Base-by-base conservation (phyloP, 37 sponge, comb jelly and placozoan species). In the Beroe forskalii region DNA sequence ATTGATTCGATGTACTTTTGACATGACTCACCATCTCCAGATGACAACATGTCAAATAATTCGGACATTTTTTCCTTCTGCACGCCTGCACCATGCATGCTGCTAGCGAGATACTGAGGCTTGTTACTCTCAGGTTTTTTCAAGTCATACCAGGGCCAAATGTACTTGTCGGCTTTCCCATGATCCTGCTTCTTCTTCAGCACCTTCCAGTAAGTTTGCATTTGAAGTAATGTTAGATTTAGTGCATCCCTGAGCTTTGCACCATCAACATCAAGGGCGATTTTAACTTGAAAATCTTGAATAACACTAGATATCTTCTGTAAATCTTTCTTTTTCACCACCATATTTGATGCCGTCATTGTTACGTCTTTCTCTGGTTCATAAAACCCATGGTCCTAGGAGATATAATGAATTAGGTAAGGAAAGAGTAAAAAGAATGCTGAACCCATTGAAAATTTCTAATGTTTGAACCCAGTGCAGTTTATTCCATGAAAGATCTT, bases 171-270 rank as follows among this genome's bases (percentile, higher is more conserved):
- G 0, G 86, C 6, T 38, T 80, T 80, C 23, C 86, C 48, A 32
- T 32, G 35, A 30, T 80, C 86, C 41, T 80, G 86, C 32, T 80
- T 80, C 86, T 80, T 80, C 30, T 80, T 80, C 4, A 80, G 55
- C 1, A 80, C 40, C 55, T 80, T 80, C 86, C 86, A 80, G 22
- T 37, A 80, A 44, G 86, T 80, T 44, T 80, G 86, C 86, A 80
- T 80, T 80, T 80, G 86, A 14, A 80, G 28, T 4, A 80, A 38
- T 28, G 86, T 44, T 1, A 80, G 32, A 55, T 80, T 80, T 24
- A 80, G 86, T 4, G 86, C 48, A 44, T 80, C 86, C 25, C 86
- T 32, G 4, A 80, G 60, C 40, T 80, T 80, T 8, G 86, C 86
- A 24, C 55, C 86, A 25, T 80, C 86, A 1, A 80, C 86, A 80